Evolutionary conservation across 2,888 invertebrate species (phyloP), one percentile per base, ranked within the genome.

Genomic region (Pyrgus malvae): DNA sequence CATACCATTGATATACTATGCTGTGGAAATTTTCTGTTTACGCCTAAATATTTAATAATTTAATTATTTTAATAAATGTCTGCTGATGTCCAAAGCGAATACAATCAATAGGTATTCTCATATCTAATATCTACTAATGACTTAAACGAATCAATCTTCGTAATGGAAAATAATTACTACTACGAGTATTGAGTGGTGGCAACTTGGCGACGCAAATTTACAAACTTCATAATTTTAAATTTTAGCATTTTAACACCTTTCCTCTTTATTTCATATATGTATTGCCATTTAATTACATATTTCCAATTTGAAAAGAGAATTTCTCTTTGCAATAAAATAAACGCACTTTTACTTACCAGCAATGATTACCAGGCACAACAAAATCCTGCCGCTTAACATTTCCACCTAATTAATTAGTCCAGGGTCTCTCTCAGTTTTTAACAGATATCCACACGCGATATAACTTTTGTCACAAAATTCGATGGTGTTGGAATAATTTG

Each of bases 331-430:
- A n/a, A n/a, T n/a, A 14, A 33, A 3, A 14, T 33, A 33, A 33
- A 33, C 14, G 17, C 16, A n/a, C 9, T n/a, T n/a, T 17, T 9
- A 82, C 87, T 85, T 61, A 89, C 88, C 87, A 79, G 79, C 72
- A 68, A 83, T 67, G 69, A 86, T 75, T 68, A 86, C 71, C 70
- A 79, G 70, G 69, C 79, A 86, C 71, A 86, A 70, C 57, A 85
- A 65, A 61, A 81, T 64, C 80, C 76, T 84, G 69, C 72, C 75
- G 85, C 76, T 80, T 80, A 83, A 70, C 88, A 89, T 89, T 83
- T 86, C 87, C 87, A 88, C 76, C 66, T 74, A 66, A 64, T 82
- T n/a, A n/a, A n/a, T 78, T 63, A 68, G 68, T 79, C 74, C 75
- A 70, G 74, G 51, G 59, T 31, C 37, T 42, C 38, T 17, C 45